phyloP scores from a whole-genome alignment of 1,140 invertebrate species.

The Drosophila erecta region DNA sequence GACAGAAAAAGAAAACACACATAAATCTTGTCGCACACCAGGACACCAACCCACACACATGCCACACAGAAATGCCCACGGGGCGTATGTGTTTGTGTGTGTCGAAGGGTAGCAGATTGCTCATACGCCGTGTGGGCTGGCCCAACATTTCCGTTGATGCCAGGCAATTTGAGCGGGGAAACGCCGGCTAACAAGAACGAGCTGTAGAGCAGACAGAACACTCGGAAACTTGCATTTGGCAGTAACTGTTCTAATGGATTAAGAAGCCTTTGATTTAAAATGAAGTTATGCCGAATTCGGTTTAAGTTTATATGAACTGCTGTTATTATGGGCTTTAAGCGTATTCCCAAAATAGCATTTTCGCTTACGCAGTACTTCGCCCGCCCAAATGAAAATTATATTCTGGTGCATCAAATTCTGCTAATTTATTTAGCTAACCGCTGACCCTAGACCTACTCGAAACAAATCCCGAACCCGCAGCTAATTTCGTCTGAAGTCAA shows the following conservation, averaged over 20 bases:
- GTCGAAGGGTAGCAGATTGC: slow-evolving; percentile 51
- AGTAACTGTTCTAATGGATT: not conserved
- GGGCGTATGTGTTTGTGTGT: slow-evolving; percentile 29
- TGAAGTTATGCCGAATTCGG: too few relatives aligned
- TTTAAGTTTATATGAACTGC: not conserved
- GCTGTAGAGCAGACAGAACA: slow-evolving; percentile 5
- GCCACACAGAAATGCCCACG: slow-evolving; percentile 49
- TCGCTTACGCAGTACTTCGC: not conserved
- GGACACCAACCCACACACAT: slow-evolving; percentile 29
- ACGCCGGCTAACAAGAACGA: slow-evolving; percentile 13
- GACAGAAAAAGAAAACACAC: slow-evolving; percentile 72
- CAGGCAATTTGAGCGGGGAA: slow-evolving; percentile 9
- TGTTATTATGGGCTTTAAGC: not conserved
- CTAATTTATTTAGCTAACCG: slow-evolving; percentile 51
- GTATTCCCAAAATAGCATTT: not conserved
- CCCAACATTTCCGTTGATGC: slow-evolving; percentile 42
- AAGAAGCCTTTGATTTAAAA: not conserved
- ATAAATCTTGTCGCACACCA: slow-evolving; percentile 78
- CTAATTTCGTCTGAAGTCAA: slow-evolving; percentile 76
- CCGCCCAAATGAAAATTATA: slow-evolving; percentile 10
- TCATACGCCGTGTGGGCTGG: slow-evolving; percentile 63
- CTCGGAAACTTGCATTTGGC: not conserved
- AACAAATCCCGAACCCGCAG: slow-evolving; percentile 59
- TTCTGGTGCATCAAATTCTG: slow-evolving; percentile 19
- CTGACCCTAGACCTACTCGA: slow-evolving; percentile 9